Percentiles rank a stretch among this genome's conserved stretches.
phyloP scores from a whole-genome alignment of 1,140 invertebrate species.

The Oscheius sp. region DNA sequence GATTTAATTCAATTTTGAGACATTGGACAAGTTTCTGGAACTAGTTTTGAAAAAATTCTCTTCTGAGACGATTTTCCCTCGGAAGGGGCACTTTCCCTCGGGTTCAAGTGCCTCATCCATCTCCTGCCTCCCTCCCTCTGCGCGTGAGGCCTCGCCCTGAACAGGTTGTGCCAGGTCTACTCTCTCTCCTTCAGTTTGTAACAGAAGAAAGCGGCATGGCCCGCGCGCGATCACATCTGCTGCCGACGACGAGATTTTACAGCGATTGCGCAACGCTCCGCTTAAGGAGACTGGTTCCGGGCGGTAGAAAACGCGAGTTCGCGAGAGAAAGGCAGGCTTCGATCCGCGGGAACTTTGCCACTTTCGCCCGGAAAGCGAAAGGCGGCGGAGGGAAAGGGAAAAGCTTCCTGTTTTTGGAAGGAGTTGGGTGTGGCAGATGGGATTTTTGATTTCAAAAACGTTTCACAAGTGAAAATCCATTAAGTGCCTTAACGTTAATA shows the following conservation, averaged over 20 bases:
- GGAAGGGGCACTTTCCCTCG: neutral
- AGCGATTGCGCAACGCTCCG: slow-evolving; percentile 17
- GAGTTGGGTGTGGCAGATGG: too few species aligned
- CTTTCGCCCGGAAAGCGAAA: slow-evolving; percentile 3
- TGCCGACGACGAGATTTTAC: slow-evolving; percentile 16
- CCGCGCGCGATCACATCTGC: slow-evolving; percentile 14
- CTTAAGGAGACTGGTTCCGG: slow-evolving; percentile 9
- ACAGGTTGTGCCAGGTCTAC: slow-evolving; percentile 11
- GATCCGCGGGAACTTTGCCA: neutral
- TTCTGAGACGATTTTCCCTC: neutral
- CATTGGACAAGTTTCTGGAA: too few species aligned
- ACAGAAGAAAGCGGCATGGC: neutral
- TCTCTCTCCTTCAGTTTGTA: neutral
- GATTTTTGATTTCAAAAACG: too few species aligned
- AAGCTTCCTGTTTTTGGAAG: neutral
- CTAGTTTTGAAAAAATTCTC: too few species aligned
- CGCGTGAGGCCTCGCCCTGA: neutral
- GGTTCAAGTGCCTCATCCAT: neutral
- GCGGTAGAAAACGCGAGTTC: neutral
- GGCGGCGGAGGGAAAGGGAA: neutral
- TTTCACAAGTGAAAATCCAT: too few species aligned
- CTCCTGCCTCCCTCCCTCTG: neutral
- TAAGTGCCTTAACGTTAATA: too few species aligned
- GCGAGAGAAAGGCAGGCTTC: neutral
- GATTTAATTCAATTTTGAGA: too few species aligned